phyloP scores from a whole-genome alignment of 2,888 invertebrate species.

The Agrotis ipsilon region DNA sequence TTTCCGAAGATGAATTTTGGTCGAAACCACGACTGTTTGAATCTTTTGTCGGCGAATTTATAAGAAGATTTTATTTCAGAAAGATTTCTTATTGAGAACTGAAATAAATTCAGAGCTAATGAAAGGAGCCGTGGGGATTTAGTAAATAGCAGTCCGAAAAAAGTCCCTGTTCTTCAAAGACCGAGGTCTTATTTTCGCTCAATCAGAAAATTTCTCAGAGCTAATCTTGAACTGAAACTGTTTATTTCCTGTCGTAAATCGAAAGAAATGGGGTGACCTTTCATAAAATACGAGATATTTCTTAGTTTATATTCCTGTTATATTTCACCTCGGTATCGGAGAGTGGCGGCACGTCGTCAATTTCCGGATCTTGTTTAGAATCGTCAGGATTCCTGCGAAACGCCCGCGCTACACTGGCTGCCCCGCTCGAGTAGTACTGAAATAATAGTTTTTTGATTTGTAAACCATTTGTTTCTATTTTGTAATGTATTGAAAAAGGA shows the following conservation, averaged over 20 bases:
- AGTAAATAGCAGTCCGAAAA: not conserved
- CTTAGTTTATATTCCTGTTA: slow-evolving; percentile 30
- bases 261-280: not conserved
- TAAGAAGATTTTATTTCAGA: too few relatives aligned
- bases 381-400: slow-evolving; percentile 67
- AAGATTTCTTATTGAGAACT: too few relatives aligned
- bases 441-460: slow-evolving; percentile 12
- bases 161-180: not conserved
- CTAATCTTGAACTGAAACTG: slow-evolving; percentile 3
- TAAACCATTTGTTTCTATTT: too few relatives aligned
- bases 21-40: too few relatives aligned
- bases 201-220: not conserved
- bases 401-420: slow-evolving; percentile 74
- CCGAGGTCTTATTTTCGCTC: not conserved
- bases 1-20: too few relatives aligned
- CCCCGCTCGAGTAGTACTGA: slow-evolving; percentile 87
- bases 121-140: too few relatives aligned
- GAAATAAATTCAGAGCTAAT: too few relatives aligned
- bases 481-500: too few relatives aligned
- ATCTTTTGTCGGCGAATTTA: too few relatives aligned
- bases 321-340: slow-evolving; percentile 77
- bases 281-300: not conserved
- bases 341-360: slow-evolving; percentile 78
- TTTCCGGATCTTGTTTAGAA: slow-evolving; percentile 71
- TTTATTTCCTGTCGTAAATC: slow-evolving; percentile 20